These are phyloP conservation scores for Anarsia innoxiella DNA, from an alignment of 2,888 invertebrate species.

Conservation along the genomic window DNA sequence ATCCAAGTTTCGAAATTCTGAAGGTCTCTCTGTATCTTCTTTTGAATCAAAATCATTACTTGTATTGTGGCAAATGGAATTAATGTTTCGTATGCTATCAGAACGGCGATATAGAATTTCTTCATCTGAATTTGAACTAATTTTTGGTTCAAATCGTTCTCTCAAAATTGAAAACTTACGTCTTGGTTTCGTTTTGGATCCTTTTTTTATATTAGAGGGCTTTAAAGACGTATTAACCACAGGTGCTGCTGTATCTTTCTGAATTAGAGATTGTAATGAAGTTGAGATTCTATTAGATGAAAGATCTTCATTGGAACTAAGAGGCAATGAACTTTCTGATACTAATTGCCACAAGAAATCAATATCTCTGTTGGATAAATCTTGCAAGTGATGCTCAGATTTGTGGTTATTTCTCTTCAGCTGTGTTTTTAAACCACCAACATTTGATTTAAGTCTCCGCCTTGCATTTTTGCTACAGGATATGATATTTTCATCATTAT, in stretches of 20 bases:
- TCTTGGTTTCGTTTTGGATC: conserved; percentile 56
- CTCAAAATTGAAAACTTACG: conserved; percentile 76
- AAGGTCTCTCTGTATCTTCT: conserved; percentile 12
- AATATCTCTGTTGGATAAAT: conserved; percentile 58
- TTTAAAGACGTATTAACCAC: conserved; percentile 39
- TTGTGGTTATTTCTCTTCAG: conserved; percentile 41
- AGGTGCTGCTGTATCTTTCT: conserved; percentile 46
- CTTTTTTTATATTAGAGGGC: conserved; percentile 55
- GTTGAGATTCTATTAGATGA: conserved; percentile 53
- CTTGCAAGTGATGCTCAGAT: conserved; percentile 41
- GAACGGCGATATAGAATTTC: conserved; percentile 58
- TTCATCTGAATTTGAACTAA: conserved; percentile 58
- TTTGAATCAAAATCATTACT: conserved; percentile 37
- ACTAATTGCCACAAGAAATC: conserved; percentile 65
- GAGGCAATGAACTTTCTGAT: conserved; percentile 47
- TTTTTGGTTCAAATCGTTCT: conserved; percentile 74
- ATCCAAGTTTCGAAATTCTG: not conserved
- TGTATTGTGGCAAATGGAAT: conserved; percentile 36
- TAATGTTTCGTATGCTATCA: conserved; percentile 41
- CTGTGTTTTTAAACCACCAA: conserved; percentile 34
- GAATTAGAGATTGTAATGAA: conserved; percentile 63
- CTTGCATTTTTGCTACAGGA: conserved; percentile 37
- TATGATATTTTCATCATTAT: conserved; percentile 25
- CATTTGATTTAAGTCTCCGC: conserved; percentile 38
- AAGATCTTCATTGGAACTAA: conserved; percentile 45